Conservation (phyloP, 2,888 invertebrate species). For the Drosophila pegasa region DNA sequence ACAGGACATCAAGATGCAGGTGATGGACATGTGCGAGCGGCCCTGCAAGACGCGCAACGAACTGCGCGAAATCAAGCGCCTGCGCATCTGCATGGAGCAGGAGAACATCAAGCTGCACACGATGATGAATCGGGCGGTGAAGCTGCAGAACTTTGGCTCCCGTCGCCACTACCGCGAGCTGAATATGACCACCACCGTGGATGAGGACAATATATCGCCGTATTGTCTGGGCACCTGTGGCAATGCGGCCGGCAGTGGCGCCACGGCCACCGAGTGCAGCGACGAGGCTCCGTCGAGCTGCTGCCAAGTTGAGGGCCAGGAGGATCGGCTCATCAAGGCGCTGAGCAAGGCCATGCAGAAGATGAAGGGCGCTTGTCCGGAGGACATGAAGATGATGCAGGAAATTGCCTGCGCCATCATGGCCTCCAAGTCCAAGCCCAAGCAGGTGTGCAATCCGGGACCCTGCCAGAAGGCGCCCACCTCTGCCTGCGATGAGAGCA, state of each 20-base stretch:
- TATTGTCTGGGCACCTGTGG: slow-evolving; percentile 47
- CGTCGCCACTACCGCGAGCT: slow-evolving; percentile 76
- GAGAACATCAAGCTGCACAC: slow-evolving; percentile 81
- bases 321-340: slow-evolving; percentile 62
- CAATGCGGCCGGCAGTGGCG: slow-evolving; percentile 14
- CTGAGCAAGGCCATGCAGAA: slow-evolving; percentile 74
- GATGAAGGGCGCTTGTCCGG: slow-evolving; percentile 78
- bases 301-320: slow-evolving; percentile 50
- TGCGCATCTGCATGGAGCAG: slow-evolving; percentile 81
- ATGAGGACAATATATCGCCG: slow-evolving; percentile 79
- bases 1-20: slow-evolving; percentile 76
- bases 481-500: slow-evolving; percentile 40
- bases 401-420: slow-evolving; percentile 71
- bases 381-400: slow-evolving; percentile 75
- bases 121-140: slow-evolving; percentile 76
- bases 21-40: slow-evolving; percentile 73
- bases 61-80: slow-evolving; percentile 73
- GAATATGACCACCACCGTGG: slow-evolving; percentile 80
- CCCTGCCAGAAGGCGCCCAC: slow-evolving; percentile 29
- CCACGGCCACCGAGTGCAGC: slow-evolving; percentile 50
- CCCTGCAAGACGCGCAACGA: slow-evolving; percentile 77
- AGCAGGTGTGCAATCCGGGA: slow-evolving; percentile 53
- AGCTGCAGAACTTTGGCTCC: slow-evolving; percentile 82
- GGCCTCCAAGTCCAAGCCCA: slow-evolving; percentile 50
- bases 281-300: slow-evolving; percentile 49